A percentile compares a stretch with the other conserved stretches of the same genome.
phyloP scores from a whole-genome alignment of 37 sponge, comb jelly and placozoan species.

The Mnemiopsis leidyi region DNA sequence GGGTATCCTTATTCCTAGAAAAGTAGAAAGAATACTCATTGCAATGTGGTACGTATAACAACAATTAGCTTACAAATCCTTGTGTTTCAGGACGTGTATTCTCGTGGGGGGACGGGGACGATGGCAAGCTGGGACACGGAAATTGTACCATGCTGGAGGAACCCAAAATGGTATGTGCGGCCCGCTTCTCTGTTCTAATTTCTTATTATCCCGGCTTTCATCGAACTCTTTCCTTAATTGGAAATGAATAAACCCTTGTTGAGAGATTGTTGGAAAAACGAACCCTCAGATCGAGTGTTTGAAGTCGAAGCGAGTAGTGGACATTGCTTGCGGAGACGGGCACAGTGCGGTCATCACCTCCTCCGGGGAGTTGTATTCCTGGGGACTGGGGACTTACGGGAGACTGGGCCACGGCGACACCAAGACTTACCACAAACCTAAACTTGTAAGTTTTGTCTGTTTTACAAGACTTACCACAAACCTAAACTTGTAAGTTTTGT shows the following conservation, averaged over 20 bases:
- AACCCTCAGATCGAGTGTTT: slow-evolving; percentile 85
- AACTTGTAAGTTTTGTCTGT: slow-evolving; percentile 83
- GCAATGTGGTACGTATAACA: too few relatives aligned
- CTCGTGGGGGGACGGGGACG: slow-evolving; percentile 98
- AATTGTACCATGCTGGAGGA: slow-evolving; percentile 15
- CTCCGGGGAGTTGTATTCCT: slow-evolving; percentile 92
- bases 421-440: slow-evolving; percentile 77
- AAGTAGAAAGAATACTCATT: too few relatives aligned
- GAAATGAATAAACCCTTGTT: neutral
- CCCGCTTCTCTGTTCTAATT: too few relatives aligned
- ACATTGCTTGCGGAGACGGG: slow-evolving; percentile 84
- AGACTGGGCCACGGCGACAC: slow-evolving; percentile 87
- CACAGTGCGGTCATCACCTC: slow-evolving; percentile 88
- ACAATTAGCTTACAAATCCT: too few relatives aligned
- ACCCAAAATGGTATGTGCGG: neutral
- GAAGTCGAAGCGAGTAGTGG: slow-evolving; percentile 82
- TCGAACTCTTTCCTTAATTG: too few relatives aligned
- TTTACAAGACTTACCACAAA: slow-evolving; percentile 72
- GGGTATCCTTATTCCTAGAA: too few relatives aligned
- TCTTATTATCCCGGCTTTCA: too few relatives aligned
- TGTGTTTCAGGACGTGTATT: slow-evolving; percentile 69
- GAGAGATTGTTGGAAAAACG: slow-evolving; percentile 71
- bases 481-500: slow-evolving; percentile 72
- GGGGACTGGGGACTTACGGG: slow-evolving; percentile 88
- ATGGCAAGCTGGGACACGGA: slow-evolving; percentile 97